Evolutionary conservation across 2,113 vertebrate species (phyloP).

Genomic region (Panurus biarmicus): DNA sequence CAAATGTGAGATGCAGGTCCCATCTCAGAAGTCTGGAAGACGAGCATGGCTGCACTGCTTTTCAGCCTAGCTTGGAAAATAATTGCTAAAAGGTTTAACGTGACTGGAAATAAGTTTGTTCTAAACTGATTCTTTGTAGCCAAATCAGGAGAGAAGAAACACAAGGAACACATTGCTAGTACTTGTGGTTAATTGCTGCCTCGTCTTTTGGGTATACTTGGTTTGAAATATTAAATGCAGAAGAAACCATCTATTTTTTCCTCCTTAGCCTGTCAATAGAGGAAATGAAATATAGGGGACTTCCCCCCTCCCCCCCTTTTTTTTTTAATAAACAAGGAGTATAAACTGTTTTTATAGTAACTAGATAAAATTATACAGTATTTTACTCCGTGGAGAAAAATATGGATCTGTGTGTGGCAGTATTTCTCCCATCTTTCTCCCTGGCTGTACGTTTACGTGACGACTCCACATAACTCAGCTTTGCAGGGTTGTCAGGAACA

Average conservation of each 20-base stretch:
- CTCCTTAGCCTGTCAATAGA: constrained; percentile 46
- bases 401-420: not conserved
- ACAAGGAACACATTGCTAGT: not conserved
- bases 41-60: not conserved
- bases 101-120: not conserved
- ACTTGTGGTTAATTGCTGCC: constrained; percentile 65
- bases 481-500: not conserved
- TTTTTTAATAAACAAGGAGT: not conserved
- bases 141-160: not conserved
- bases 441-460: constrained; percentile 5
- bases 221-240: constrained; percentile 51
- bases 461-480: not conserved
- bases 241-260: constrained; percentile 44
- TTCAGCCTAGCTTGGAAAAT: not conserved
- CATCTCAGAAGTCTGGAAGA: not conserved
- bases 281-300: constrained; percentile 8
- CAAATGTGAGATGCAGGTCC: not conserved
- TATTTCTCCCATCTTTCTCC: not conserved
- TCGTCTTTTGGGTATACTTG: constrained; percentile 35
- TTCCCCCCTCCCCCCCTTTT: rapidly evolving
- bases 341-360: constrained; percentile 47
- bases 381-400: constrained; percentile 47
- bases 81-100: not conserved
- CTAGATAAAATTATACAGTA: constrained; percentile 26
- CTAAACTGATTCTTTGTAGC: not conserved